A percentile compares a stretch with the other conserved stretches of the same genome.
These are phyloP conservation scores for Gavia stellata DNA, from an alignment of 2,113 vertebrate species.

Conservation along the genomic window DNA sequence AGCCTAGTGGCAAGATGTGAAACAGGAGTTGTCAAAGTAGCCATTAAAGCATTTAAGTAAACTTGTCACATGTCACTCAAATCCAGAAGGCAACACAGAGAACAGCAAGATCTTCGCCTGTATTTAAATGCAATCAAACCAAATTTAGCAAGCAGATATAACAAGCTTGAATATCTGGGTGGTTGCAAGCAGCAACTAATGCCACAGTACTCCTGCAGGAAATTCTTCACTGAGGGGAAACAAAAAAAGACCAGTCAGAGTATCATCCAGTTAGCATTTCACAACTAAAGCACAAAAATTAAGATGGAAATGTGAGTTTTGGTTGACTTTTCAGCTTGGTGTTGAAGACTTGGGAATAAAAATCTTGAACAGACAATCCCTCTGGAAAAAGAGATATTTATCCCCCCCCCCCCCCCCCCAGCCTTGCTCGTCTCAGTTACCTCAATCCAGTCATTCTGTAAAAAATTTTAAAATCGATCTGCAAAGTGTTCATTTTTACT, in stretches of 20 bases:
- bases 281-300: background rate
- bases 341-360: background rate
- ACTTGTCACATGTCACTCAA: background rate
- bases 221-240: background rate
- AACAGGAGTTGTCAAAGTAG: background rate
- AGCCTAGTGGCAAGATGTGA: background rate
- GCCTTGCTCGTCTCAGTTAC: background rate
- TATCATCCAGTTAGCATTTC: background rate
- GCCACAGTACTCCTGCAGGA: background rate
- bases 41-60: background rate
- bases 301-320: background rate
- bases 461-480: background rate
- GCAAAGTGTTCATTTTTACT: background rate
- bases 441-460: background rate
- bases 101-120: background rate
- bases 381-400: background rate
- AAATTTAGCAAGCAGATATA: background rate
- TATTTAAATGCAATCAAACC: background rate
- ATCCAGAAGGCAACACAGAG: background rate
- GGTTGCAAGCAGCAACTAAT: background rate
- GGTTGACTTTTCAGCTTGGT: background rate
- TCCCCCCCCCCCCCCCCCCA: accelerated
- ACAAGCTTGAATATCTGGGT: background rate
- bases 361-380: background rate
- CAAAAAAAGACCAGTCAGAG: background rate